A percentile compares a stretch with the other conserved stretches of the same genome.
Conservation (phyloP, 2,797 vertebrate genomes). For the Myripristis jacobus region DNA sequence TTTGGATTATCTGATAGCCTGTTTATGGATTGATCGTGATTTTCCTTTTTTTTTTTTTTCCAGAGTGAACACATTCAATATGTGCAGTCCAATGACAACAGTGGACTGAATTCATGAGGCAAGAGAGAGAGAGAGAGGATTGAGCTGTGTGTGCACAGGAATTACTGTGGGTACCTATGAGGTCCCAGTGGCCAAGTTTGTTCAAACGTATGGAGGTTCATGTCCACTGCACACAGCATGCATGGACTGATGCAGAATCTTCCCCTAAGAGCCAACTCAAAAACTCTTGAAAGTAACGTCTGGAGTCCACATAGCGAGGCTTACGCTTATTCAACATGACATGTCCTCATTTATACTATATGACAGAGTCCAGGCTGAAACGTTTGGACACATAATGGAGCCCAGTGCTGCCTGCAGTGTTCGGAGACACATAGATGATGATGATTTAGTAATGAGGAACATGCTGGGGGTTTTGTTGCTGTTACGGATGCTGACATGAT, state of each 20-base stretch:
- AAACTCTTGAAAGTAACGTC: no score
- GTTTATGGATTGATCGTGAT: conserved; percentile 49
- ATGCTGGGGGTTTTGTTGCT: no score
- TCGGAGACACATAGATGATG: not conserved
- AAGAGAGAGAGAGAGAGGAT: not conserved
- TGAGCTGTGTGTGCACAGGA: conserved; percentile 7
- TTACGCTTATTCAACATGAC: no score
- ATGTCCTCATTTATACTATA: no score
- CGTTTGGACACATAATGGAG: not conserved
- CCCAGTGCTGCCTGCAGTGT: not conserved
- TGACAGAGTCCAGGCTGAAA: not conserved
- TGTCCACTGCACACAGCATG: not conserved
- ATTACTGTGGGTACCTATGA: not conserved
- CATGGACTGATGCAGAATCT: no score
- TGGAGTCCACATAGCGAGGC: no score
- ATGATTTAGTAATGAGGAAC: no score
- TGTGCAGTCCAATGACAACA: conserved; percentile 32
- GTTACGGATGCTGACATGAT: no score
- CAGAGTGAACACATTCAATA: conserved; percentile 37
- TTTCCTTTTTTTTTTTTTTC: conserved; percentile 23
- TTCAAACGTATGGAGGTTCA: not conserved
- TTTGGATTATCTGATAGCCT: conserved; percentile 48
- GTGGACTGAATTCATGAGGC: not conserved
- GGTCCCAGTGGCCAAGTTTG: not conserved
- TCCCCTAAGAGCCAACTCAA: no score